Evolutionary conservation across 2,113 vertebrate genomes (phyloP), one percentile per base, ranked within the genome.

Genomic region (Laticauda laticaudata): DNA sequence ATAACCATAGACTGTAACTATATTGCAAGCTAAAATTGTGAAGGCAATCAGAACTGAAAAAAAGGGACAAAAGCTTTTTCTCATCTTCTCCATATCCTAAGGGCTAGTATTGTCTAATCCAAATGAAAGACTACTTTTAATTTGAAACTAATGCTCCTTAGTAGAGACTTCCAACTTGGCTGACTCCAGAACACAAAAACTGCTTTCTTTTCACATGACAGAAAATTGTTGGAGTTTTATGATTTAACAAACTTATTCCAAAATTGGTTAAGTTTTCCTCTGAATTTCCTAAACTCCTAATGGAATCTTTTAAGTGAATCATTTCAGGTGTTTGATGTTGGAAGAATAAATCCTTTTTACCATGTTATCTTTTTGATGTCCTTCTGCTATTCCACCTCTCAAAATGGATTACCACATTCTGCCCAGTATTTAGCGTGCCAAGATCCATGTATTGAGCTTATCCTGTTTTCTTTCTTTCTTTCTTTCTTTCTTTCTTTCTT

Each of bases 361-460:
- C 21, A 20, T 89, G 0, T 93, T 57, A 91, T 51, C 43, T 1
- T 87, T 86, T 90, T 91, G 86, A 26, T 1, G 54, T 91, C 95
- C 95, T 94, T 51, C 94, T 93, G 94, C 90, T 92, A 85, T 54
- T 55, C 94, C 81, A 64, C 86, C 95, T 97, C n/a, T 91, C n/a
- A 93, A 94, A 91, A 86, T 59, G 91, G 34, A 59, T 26, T 86
- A 90, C 93, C 0, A 10, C 18, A 1, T 12, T 93, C 93, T 89
- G 7, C 3, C 5, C 54, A 34, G 69, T 90, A 89, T 90, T 69
- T 48, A 15, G 89, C 23, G 2, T 86, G 43, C 91, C 54, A 87
- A 59, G 45, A 55, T 88, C 95, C 61, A 4, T 92, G 90, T 55
- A 86, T 90, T 91, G 55, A 93, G 34, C 61, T 91, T 15, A 69